Evolutionary conservation across 2,888 invertebrate species (phyloP).

Genomic region (Myathropa florea): DNA sequence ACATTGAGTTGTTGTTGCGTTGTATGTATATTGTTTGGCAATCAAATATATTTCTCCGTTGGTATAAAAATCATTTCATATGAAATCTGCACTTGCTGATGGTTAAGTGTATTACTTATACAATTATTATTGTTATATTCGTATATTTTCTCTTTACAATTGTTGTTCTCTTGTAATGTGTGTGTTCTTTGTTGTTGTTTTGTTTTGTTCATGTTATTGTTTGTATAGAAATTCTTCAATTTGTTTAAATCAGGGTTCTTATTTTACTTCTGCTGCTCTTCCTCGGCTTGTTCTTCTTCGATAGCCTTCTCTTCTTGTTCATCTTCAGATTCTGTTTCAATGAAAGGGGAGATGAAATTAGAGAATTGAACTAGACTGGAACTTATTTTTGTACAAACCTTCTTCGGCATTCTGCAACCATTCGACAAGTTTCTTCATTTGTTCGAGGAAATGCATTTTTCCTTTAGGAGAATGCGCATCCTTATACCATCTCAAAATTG

Average conservation of each 20-base stretch:
- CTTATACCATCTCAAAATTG: slow-evolving; percentile 97
- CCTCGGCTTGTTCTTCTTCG: no score
- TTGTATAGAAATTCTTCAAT: slow-evolving; percentile 51
- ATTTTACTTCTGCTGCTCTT: slow-evolving; percentile 50
- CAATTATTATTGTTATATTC: slow-evolving; percentile 17
- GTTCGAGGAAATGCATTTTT: slow-evolving; percentile 98
- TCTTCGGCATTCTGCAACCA: slow-evolving; percentile 99
- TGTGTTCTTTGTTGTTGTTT: slow-evolving; percentile 29
- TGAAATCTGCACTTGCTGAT: slow-evolving; percentile 47
- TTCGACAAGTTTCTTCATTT: slow-evolving; percentile 98
- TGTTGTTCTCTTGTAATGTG: slow-evolving; percentile 27
- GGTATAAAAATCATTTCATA: slow-evolving; percentile 63
- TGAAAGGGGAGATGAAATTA: slow-evolving; percentile 50
- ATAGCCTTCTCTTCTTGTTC: slow-evolving; percentile 75
- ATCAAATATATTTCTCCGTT: slow-evolving; percentile 60
- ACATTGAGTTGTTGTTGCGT: slow-evolving; percentile 53
- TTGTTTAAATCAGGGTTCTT: slow-evolving; percentile 17
- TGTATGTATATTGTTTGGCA: slow-evolving; percentile 69
- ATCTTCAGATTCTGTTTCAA: slow-evolving; percentile 81
- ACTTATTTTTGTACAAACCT: slow-evolving; percentile 78
- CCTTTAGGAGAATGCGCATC: slow-evolving; percentile 96
- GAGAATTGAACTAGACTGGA: background rate
- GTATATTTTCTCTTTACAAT: slow-evolving; percentile 13
- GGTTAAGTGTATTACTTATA: slow-evolving; percentile 27
- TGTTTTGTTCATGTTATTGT: slow-evolving; percentile 26